Evolutionary conservation across 2,797 vertebrate species (phyloP).

Genomic region (Periophthalmus magnuspinnatus): DNA sequence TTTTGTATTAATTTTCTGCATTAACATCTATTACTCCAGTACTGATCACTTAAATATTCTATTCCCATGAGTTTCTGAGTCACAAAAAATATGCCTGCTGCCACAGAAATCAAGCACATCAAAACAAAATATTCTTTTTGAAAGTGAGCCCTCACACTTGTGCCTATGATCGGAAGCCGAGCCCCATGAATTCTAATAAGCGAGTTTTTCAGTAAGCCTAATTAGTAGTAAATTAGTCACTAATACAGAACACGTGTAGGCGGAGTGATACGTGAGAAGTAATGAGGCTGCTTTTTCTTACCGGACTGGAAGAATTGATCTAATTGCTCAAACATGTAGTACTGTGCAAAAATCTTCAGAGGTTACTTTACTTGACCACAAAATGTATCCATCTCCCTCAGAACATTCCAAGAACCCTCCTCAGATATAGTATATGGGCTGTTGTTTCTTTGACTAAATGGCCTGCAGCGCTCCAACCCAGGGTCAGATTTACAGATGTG

Average conservation of each 20-base stretch:
- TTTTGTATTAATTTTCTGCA: no score
- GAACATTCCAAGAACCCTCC: conserved; percentile 13
- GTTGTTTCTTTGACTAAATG: conserved; percentile 44
- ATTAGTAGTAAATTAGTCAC: neutral
- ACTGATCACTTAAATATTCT: neutral
- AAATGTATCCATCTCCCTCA: neutral
- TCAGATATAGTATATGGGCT: conserved; percentile 26
- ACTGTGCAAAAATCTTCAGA: neutral
- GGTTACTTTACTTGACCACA: conserved; percentile 1
- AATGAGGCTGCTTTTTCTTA: neutral
- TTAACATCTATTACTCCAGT: neutral
- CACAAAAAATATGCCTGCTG: no score
- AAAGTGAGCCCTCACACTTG: no score
- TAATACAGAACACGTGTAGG: conserved; percentile 3
- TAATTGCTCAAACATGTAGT: conserved; percentile 1
- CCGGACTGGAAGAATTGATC: neutral
- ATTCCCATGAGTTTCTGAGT: no score
- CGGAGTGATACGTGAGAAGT: neutral
- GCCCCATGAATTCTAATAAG: neutral
- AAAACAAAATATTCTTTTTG: no score
- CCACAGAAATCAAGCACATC: no score
- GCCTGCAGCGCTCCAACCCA: conserved; percentile 38
- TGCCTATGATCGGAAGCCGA: no score
- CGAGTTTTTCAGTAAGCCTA: neutral
- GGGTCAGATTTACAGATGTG: conserved; percentile 51